Evolutionary conservation across 2,797 vertebrate species (phyloP), one percentile per base, ranked within the genome.

Genomic region (Thripadectes ignobilis): DNA sequence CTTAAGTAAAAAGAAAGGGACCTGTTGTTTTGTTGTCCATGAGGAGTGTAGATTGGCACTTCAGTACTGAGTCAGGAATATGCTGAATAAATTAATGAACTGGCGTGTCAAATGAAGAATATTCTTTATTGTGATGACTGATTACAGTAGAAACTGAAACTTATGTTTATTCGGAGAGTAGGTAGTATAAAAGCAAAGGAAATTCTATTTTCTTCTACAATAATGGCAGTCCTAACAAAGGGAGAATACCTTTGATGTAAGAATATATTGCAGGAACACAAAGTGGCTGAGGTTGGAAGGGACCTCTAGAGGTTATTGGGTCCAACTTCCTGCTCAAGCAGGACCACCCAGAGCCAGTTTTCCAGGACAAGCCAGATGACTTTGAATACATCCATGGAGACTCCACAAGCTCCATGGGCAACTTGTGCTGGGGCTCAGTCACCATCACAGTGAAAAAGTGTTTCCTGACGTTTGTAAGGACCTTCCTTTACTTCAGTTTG

Each of bases 81-180:
- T n/a, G 13, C 9, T 51, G 30, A 88, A 85, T 75, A 85, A 84
- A 86, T 66, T 63, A 58, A 76, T 24, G 48, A 81, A 86, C 17
- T 73, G 46, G 23, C 88, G 29, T 68, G 13, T 57, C 39, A 83
- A 88, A 69, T 79, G 29, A 85, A 80, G 34, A 69, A 8, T 69
- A 84, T 77, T 73, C 48, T 52, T 89, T 30, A 79, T 51, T 41
- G 13, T 38, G 80, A 73, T 36, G 71, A 55, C 63, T 79, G 30
- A 9, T 80, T 86, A 89, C 77, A 96, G 75, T 41, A 96, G 87
- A 86, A 95, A 80, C 45, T 55, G 82, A 92, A 96, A 92, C 48
- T 67, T 92, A 88, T 14, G 36, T 71, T 94, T 97, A 76, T 78
- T 87, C 24, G 48, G 57, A 83, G 52, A 67, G 49, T 81, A 92